Evolutionary conservation across 2,888 invertebrate species (phyloP).

Genomic region (Penaeus monodon): DNA sequence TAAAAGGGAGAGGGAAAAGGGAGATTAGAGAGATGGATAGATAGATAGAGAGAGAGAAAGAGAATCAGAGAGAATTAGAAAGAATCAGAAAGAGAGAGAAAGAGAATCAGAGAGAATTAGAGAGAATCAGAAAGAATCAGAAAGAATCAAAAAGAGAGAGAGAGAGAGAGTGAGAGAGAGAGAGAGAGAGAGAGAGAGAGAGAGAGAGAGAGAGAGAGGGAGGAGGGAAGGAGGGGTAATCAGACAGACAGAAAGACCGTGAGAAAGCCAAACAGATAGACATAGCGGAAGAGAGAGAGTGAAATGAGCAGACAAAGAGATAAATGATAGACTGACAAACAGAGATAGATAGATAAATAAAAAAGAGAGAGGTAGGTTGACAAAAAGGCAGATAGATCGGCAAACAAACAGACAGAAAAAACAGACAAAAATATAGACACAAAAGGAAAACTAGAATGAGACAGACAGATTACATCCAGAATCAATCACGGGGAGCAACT

Average conservation of each 20-base stretch:
- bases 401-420: too few relatives aligned
- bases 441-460: too few relatives aligned
- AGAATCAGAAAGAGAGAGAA: not conserved
- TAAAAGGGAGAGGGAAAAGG: not conserved
- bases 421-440: too few relatives aligned
- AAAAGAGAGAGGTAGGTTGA: too few relatives aligned
- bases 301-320: too few relatives aligned
- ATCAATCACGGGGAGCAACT: too few relatives aligned
- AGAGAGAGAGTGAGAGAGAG: slow-evolving; percentile 13
- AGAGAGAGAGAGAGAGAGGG: slow-evolving; percentile 11
- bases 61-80: not conserved
- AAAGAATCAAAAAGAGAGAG: not conserved
- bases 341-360: too few relatives aligned
- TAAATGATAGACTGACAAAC: too few relatives aligned
- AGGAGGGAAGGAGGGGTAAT: not conserved
- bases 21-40: not conserved
- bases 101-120: slow-evolving; percentile 1
- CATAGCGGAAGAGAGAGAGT: not conserved
- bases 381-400: too few relatives aligned
- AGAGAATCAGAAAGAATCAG: not conserved
- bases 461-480: too few relatives aligned
- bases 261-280: not conserved
- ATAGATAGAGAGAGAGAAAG: not conserved
- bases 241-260: not conserved
- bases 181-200: slow-evolving; percentile 23